Evolutionary conservation across 2,797 vertebrate species (phyloP), one percentile per base, ranked within the genome.

Genomic region (Sphaeramia orbicularis): DNA sequence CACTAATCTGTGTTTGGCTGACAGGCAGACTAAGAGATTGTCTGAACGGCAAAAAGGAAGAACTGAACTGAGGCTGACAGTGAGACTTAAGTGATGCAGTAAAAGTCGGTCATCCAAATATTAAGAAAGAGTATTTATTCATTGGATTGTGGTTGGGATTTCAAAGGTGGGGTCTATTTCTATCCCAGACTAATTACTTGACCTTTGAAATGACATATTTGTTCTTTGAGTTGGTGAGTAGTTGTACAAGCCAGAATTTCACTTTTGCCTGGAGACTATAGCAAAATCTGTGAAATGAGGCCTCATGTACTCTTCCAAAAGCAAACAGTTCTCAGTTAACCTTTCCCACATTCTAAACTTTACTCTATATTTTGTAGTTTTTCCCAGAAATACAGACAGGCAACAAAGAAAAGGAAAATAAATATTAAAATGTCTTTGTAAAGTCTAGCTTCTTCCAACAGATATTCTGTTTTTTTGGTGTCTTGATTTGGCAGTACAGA

Each of bases 1-100:
- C 60, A 30, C 54, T 48, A 48, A 76, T 82, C 59, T 62, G 48
- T 62, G 32, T 78, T 69, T 62, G 56, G 41, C 54, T 79, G 71
- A 73, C 74, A 74, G 71, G 60, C 63, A 58, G 35, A 47, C 53
- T 52, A 35, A 44, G 45, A 67, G 52, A 74, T 76, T 48, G 61
- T 44, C 32, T 21, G 44, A 81, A 52, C 10, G 37, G 38, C 47
- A 56, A 75, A 57, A 30, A 12, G 8, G 61, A 38, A 37, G n/a
- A 44, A 58, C 10, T 37, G 44, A 38, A 36, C 42, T 57, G 15
- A 63, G 13, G 16, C 44, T 59, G 65, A 74, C 56, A 52, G 16
- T 6, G 16, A 60, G 11, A 36, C 19, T 54, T 63, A 59, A 65
- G 45, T 43, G 45, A 74, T 59, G 51, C 47, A 60, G 61, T 77